A percentile compares a stretch with the other conserved stretches of the same genome.
These are phyloP conservation scores for Thereva nobilitata DNA, from an alignment of 2,888 invertebrate species.

Conservation along the genomic window DNA sequence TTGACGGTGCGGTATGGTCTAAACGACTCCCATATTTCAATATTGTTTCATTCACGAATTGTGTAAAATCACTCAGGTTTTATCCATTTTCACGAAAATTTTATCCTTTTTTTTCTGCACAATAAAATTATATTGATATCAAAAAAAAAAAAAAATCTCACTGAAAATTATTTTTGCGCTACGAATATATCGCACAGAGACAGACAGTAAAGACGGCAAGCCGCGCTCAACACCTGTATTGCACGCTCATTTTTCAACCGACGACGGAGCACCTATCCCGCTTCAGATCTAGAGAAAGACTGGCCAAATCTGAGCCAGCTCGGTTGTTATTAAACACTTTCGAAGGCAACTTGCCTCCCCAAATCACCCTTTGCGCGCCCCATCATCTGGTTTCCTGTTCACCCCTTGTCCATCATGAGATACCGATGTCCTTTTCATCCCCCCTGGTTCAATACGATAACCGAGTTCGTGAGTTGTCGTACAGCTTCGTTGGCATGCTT, in stretches of 20 bases:
- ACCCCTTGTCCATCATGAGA: too few relatives aligned
- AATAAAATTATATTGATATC: conserved; percentile 27
- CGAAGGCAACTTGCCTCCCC: background rate
- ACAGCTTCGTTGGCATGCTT: too few relatives aligned
- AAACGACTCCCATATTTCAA: too few relatives aligned
- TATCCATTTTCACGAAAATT: too few relatives aligned
- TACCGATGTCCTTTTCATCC: too few relatives aligned
- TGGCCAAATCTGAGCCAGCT: conserved; percentile 38
- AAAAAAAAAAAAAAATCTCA: conserved; percentile 5
- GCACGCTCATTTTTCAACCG: conserved; percentile 18
- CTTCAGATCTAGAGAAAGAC: conserved; percentile 35
- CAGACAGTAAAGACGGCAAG: background rate
- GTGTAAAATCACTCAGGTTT: too few relatives aligned
- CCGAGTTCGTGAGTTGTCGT: too few relatives aligned
- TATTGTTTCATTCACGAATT: too few relatives aligned
- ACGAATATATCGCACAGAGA: conserved; percentile 10
- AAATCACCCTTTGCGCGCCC: too few relatives aligned
- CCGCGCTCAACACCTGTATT: conserved; percentile 22
- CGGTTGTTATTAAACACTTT: conserved; percentile 42
- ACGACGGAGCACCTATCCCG: conserved; percentile 20
- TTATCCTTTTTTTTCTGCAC: conserved; percentile 24
- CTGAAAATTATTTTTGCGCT: background rate
- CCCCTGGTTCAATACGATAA: too few relatives aligned
- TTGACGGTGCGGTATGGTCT: too few relatives aligned
- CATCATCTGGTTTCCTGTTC: too few relatives aligned